phyloP scores from a whole-genome alignment of 2,797 vertebrate species.

The Ptychobarbus kaznakovi region DNA sequence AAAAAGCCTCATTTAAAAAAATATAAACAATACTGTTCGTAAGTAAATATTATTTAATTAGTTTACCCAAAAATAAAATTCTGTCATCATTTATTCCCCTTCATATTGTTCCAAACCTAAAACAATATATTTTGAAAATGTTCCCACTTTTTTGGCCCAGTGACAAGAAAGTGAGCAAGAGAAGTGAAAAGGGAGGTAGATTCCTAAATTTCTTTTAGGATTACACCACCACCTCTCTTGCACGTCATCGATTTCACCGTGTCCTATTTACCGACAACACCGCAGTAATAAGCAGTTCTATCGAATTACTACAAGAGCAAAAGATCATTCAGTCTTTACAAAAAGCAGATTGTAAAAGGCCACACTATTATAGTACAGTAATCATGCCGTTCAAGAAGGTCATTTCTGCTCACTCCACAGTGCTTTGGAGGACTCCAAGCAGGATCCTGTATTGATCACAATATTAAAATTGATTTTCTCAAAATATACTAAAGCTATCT shows the following conservation, averaged over 20 bases:
- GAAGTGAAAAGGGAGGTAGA: conserved; percentile 47
- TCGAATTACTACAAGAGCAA: conserved; percentile 66
- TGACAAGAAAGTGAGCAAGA: background rate
- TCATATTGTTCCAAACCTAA: too few species aligned
- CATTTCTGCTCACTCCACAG: conserved; percentile 64
- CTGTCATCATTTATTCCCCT: too few species aligned
- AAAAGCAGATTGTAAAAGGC: conserved; percentile 63
- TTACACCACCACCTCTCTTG: conserved; percentile 56
- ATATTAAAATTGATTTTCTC: conserved; percentile 76
- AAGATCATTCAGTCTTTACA: conserved; percentile 60
- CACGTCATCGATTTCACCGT: conserved; percentile 69
- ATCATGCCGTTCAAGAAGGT: conserved; percentile 67
- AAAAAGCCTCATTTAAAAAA: background rate
- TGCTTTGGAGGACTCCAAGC: conserved; percentile 67
- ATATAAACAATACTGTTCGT: background rate
- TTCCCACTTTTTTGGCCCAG: too few species aligned
- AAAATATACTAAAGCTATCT: conserved; percentile 62
- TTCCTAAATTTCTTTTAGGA: conserved; percentile 57
- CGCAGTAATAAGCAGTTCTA: conserved; percentile 58
- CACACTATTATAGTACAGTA: conserved; percentile 61
- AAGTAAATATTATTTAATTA: too few species aligned
- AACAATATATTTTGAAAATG: too few species aligned
- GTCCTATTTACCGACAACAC: conserved; percentile 59
- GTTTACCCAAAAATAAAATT: too few species aligned
- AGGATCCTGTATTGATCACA: conserved; percentile 69